Evolutionary conservation across 2,113 vertebrate genomes (phyloP).

Genomic region (Salvelinus namaycush): DNA sequence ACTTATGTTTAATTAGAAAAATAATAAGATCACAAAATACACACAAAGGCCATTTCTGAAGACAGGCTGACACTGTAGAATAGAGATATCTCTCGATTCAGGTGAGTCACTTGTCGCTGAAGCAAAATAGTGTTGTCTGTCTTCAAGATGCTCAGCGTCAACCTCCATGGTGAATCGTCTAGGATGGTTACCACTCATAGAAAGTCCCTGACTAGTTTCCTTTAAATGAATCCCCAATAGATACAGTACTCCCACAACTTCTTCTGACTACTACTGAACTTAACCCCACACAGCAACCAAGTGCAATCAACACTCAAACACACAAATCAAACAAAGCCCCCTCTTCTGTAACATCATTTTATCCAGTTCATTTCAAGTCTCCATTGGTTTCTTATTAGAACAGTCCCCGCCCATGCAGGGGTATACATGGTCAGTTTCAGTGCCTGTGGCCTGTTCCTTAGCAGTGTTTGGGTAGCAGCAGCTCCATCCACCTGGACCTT

Average conservation of each 20-base stretch:
- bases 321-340: slow-evolving; percentile 9
- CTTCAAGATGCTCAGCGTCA: no score
- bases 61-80: background rate
- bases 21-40: slow-evolving; percentile 14
- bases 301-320: slow-evolving; percentile 57
- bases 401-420: slow-evolving; percentile 7
- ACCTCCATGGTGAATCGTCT: slow-evolving; percentile 56
- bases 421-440: slow-evolving; percentile 14
- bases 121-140: no score
- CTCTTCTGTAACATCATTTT: slow-evolving; percentile 33
- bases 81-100: no score
- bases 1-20: background rate
- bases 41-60: background rate
- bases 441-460: slow-evolving; percentile 3
- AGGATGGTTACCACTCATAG: slow-evolving; percentile 59
- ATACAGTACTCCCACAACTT: slow-evolving; percentile 56
- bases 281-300: slow-evolving; percentile 61
- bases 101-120: no score
- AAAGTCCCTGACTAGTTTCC: slow-evolving; percentile 64
- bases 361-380: slow-evolving; percentile 47
- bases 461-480: slow-evolving; percentile 11
- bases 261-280: slow-evolving; percentile 72
- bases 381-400: slow-evolving; percentile 12
- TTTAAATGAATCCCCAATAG: slow-evolving; percentile 70
- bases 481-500: slow-evolving; percentile 5